phyloP scores from a whole-genome alignment of 1,140 invertebrate genomes.

The Pachypeltis micranthus region DNA sequence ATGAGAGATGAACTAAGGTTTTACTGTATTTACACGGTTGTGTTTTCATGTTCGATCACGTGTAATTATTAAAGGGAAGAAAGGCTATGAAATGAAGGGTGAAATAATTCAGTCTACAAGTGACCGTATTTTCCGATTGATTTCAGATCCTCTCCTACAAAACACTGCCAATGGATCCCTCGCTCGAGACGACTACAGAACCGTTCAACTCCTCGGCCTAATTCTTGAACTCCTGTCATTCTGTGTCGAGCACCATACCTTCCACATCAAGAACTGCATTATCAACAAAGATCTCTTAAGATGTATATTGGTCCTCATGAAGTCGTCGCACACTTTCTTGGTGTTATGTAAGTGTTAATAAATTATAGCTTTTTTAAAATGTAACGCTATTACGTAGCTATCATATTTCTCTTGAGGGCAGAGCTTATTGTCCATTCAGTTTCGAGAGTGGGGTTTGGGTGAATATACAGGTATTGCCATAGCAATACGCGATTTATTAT shows the following conservation, averaged over 20 bases:
- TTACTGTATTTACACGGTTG: no score
- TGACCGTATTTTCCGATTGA: no score
- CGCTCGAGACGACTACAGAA: constrained; percentile 86
- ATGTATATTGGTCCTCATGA: constrained; percentile 90
- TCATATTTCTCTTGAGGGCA: not conserved
- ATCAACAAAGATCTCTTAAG: constrained; percentile 91
- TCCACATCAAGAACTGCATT: constrained; percentile 97
- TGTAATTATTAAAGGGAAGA: no score
- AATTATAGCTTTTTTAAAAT: constrained; percentile 13
- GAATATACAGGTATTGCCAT: not conserved
- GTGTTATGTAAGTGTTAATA: constrained; percentile 61
- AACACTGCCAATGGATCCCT: constrained; percentile 82
- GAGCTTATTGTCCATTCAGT: not conserved
- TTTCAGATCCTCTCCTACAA: constrained; percentile 67
- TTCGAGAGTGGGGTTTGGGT: not conserved
- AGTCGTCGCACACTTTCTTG: constrained; percentile 95
- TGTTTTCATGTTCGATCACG: no score
- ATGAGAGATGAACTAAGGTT: no score
- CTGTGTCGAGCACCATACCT: constrained; percentile 99
- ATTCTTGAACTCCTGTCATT: constrained; percentile 95
- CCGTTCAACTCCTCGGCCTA: constrained; percentile 85
- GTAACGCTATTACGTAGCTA: not conserved
- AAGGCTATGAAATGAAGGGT: no score
- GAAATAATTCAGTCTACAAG: no score
- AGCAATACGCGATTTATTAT: no score